These are phyloP conservation scores for Bombus pascuorum DNA, from an alignment of 1,140 invertebrate species.

Conservation along the genomic window DNA sequence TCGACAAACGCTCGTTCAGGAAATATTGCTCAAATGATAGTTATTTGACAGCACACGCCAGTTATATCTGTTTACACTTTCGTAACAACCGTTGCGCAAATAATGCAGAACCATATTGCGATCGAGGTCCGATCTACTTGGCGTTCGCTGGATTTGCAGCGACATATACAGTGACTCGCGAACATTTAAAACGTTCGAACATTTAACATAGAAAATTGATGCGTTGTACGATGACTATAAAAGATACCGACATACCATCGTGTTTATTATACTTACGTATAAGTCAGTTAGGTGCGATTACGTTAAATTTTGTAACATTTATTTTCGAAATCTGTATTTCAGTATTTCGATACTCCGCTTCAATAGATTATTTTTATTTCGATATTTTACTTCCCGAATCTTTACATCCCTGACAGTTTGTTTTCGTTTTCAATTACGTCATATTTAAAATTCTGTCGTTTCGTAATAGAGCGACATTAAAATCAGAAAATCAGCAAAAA, in stretches of 20 bases:
- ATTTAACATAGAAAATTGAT: too few species aligned
- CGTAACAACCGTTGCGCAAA: conserved; percentile 23
- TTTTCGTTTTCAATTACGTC: too few species aligned
- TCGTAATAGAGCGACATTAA: fast-evolving
- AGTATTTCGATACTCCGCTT: too few species aligned
- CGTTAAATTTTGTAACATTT: too few species aligned
- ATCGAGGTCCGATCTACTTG: not conserved
- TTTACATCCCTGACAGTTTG: fast-evolving
- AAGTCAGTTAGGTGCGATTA: too few species aligned
- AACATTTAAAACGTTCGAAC: too few species aligned
- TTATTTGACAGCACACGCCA: not conserved
- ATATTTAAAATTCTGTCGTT: too few species aligned
- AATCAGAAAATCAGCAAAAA: too few species aligned
- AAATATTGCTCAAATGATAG: not conserved
- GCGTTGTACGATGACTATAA: not conserved
- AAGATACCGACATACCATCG: too few species aligned
- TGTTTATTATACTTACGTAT: too few species aligned
- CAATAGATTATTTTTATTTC: too few species aligned
- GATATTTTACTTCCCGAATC: too few species aligned
- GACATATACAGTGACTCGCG: not conserved
- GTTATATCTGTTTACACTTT: conserved; percentile 31
- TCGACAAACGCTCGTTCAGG: not conserved
- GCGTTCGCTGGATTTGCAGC: not conserved
- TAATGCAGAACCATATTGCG: conserved; percentile 23
- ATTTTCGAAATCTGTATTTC: fast-evolving